Base-by-base conservation (phyloP, 2,797 vertebrate species). In the Pangasius macronema region DNA sequence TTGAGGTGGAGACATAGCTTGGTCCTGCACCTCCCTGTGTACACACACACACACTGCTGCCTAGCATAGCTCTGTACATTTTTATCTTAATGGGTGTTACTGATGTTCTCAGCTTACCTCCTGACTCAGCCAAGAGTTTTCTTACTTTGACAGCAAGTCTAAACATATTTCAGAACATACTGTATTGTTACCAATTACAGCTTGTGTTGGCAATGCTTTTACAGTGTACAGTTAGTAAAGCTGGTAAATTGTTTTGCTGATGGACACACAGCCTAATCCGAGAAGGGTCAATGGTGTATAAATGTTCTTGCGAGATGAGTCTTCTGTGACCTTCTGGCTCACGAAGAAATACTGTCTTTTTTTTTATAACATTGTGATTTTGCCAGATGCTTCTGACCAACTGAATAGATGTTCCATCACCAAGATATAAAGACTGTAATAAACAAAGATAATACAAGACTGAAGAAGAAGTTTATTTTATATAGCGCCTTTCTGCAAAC, bases 1-100 rank as follows among this genome's bases (percentile, higher is more conserved):
- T 93, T 92, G 85, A 92, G 77, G 88, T 88, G 27, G 39, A 77
- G 65, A 85, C 51, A 68, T 49, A 84, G 79, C 39, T 68, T 33
- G 16, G n/a, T 30, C 81, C 61, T 68, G 30, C 80, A 83, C 30
- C 36, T 63, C 67, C 80, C 80, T 82, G 36, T 82, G 81, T 22
- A 61, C 36, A 84, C 82, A 82, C 51, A 85, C 57, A 73, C 51
- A 39, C 80, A 20, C 53, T 33, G 36, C 18, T 30, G 18, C 51
- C 55, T 75, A 76, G 24, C 33, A 65, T 51, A 51, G 24, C 33
- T 9, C 30, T 63, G 57, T 61, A 30, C 30, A 61, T 70, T 24
- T 70, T 57, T 33, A 73, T 82, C 80, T 86, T 79, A 65, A 72
- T 30, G 11, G 36, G 75, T 57, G 63, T 77, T 70, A 86, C 88